These are phyloP conservation scores for Numenius phaeopus DNA, from an alignment of 2,797 vertebrate genomes.

Conservation along the genomic window DNA sequence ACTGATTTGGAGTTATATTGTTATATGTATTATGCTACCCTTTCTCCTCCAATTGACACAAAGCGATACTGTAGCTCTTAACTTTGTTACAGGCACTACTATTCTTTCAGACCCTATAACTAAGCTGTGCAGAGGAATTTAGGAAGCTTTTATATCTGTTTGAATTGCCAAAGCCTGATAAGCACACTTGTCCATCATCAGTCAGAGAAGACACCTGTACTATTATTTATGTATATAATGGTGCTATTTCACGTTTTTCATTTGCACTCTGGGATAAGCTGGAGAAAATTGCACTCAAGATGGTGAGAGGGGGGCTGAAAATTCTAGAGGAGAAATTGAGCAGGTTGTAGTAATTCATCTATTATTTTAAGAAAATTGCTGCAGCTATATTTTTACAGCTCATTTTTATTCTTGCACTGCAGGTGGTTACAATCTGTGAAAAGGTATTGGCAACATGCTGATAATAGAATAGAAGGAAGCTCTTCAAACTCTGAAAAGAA, in stretches of 20 bases:
- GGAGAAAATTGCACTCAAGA: neutral
- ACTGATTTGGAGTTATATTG: neutral
- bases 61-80: neutral
- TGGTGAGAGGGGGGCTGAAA: neutral
- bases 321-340: neutral
- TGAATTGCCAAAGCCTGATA: neutral
- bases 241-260: neutral
- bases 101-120: neutral
- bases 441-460: constrained; percentile 58
- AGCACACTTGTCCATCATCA: neutral
- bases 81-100: neutral
- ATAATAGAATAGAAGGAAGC: neutral
- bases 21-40: neutral
- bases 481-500: neutral
- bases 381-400: neutral
- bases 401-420: neutral
- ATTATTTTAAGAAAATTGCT: neutral
- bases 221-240: neutral
- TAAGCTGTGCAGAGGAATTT: neutral
- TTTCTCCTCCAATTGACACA: neutral
- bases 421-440: constrained; percentile 66
- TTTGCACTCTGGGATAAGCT: neutral
- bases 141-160: neutral
- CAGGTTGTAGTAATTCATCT: neutral
- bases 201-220: neutral